Conservation (phyloP, 2,113 vertebrate genomes). For the Phylloscopus trochiloides region DNA sequence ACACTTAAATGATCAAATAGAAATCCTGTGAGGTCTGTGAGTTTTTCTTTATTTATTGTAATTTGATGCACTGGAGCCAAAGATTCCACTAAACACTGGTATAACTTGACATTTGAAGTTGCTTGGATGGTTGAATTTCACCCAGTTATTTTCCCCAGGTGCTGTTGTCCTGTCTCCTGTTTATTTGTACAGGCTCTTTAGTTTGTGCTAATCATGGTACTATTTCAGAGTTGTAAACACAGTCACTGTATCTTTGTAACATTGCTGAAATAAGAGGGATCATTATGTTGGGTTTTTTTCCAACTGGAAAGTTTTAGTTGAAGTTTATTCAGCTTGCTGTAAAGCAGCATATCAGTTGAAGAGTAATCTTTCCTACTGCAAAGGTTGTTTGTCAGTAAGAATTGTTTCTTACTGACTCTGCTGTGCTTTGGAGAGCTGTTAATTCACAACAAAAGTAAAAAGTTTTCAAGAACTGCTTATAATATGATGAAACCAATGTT, state of each 20-base stretch:
- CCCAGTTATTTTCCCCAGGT: neutral
- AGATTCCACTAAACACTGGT: neutral
- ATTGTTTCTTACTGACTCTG: neutral
- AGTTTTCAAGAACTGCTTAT: neutral
- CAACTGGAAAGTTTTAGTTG: neutral
- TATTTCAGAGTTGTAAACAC: neutral
- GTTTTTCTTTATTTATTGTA: neutral
- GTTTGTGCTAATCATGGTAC: neutral
- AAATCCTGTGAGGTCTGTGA: neutral
- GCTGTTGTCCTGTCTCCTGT: neutral
- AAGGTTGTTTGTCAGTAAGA: neutral
- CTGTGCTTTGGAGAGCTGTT: neutral
- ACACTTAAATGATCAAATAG: neutral
- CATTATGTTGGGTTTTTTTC: neutral
- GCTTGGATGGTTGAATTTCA: neutral
- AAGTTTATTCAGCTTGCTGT: neutral
- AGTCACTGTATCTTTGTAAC: neutral
- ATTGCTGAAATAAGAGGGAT: neutral
- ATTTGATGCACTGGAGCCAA: neutral
- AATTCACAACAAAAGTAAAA: neutral
- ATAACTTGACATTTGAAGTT: neutral
- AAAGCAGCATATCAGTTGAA: neutral
- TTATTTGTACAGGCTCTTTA: neutral
- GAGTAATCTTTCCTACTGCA: neutral
- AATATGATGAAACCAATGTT: neutral